Conservation (phyloP, 2,888 invertebrate genomes). For the Eupeodes latifasciatus region DNA sequence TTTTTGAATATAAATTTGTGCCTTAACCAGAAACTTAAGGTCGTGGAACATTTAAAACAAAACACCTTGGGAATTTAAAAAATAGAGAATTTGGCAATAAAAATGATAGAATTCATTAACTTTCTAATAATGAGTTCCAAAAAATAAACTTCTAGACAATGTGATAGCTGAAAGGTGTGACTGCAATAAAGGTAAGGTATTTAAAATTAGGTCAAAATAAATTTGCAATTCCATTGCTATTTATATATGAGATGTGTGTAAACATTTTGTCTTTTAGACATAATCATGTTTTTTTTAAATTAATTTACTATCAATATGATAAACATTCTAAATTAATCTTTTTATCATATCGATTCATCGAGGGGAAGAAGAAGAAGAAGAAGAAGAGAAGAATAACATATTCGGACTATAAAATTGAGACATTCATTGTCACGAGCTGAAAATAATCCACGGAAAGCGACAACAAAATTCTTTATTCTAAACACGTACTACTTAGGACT, state of each 20-base stretch:
- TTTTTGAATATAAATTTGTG: too few relatives aligned
- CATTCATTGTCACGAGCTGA: constrained; percentile 68
- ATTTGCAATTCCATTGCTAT: not conserved
- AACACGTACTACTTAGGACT: constrained; percentile 38
- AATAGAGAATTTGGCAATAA: constrained; percentile 36
- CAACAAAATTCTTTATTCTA: constrained; percentile 37
- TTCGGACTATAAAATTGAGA: constrained; percentile 61
- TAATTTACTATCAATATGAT: constrained; percentile 6
- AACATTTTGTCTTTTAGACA: not conserved
- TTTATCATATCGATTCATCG: constrained; percentile 9
- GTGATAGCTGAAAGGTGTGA: not conserved
- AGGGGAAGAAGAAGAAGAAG: not conserved
- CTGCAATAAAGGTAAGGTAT: not conserved
- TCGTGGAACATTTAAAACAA: constrained; percentile 16
- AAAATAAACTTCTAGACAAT: not conserved
- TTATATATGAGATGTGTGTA: not conserved
- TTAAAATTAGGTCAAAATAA: not conserved
- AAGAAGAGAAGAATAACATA: constrained; percentile 54
- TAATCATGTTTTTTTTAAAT: too few relatives aligned
- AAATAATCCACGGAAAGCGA: constrained; percentile 34
- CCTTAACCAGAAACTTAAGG: not conserved
- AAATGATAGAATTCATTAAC: constrained; percentile 31
- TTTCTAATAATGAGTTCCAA: constrained; percentile 20
- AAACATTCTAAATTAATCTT: constrained; percentile 45
- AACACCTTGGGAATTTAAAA: constrained; percentile 32